Conservation (phyloP, 2,888 invertebrate species). For the Dynastes hyllus region DNA sequence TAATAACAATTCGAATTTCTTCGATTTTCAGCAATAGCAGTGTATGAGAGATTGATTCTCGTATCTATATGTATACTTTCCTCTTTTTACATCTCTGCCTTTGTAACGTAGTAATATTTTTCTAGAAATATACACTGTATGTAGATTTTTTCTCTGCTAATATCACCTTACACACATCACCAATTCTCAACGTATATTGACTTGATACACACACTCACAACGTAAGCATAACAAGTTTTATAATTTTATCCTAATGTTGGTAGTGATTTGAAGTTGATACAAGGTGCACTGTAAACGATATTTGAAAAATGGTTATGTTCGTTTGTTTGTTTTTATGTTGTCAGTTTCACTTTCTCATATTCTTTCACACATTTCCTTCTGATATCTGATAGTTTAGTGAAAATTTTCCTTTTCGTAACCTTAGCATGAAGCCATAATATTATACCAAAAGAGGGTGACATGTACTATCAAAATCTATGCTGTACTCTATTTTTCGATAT, state of each 20-base stretch:
- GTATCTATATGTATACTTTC: background rate
- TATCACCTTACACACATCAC: conserved; percentile 10
- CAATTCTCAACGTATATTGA: background rate
- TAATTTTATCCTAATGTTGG: conserved; percentile 14
- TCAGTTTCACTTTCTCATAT: background rate
- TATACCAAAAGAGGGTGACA: conserved; percentile 74
- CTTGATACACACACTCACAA: conserved; percentile 8
- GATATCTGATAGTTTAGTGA: background rate
- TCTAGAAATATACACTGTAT: conserved; percentile 24
- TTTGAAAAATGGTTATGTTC: conserved; percentile 12
- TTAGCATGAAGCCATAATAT: conserved; percentile 24
- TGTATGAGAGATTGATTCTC: conserved; percentile 54
- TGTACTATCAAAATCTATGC: conserved; percentile 80
- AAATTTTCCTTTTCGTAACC: conserved; percentile 58
- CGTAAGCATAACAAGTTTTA: background rate
- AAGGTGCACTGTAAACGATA: conserved; percentile 10
- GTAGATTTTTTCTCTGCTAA: conserved; percentile 1
- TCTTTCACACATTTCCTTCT: background rate
- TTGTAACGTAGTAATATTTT: conserved; percentile 27
- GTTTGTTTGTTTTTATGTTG: conserved; percentile 4
- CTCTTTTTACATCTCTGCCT: background rate
- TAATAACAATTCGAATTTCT: background rate
- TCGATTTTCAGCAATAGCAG: conserved; percentile 62
- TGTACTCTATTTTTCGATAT: conserved; percentile 57
- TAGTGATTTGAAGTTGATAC: conserved; percentile 17